Evolutionary conservation across 2,888 invertebrate genomes (phyloP).

Genomic region (Lepidocyrtinus sp.): DNA sequence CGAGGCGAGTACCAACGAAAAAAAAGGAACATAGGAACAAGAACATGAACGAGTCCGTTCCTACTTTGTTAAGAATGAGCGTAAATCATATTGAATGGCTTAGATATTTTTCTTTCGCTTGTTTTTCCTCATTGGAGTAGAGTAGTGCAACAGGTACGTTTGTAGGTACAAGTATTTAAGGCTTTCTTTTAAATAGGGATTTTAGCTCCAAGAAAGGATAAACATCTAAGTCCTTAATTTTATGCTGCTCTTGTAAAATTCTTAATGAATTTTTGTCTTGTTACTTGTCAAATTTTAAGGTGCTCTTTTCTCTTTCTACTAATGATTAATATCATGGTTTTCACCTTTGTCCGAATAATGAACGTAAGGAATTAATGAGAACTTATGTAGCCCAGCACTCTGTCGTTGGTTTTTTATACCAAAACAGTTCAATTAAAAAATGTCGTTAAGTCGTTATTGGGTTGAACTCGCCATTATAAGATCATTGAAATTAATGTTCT

Average conservation of each 20-base stretch:
- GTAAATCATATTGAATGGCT: neutral
- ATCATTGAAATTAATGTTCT: too few relatives aligned
- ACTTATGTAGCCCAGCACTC: neutral
- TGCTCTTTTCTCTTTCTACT: too few relatives aligned
- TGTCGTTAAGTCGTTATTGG: neutral
- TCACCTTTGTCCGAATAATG: neutral
- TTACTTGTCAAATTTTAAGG: too few relatives aligned
- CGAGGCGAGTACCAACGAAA: neutral
- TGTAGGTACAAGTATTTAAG: too few relatives aligned
- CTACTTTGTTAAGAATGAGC: neutral
- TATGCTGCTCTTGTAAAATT: too few relatives aligned
- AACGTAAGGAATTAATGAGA: neutral
- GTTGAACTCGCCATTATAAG: too few relatives aligned
- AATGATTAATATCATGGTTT: neutral
- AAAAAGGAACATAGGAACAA: neutral
- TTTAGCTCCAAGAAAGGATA: too few relatives aligned
- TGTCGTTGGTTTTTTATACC: neutral
- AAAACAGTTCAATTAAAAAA: neutral
- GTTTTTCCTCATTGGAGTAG: neutral
- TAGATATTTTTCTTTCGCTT: neutral
- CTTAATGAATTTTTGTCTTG: too few relatives aligned
- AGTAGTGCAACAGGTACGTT: neutral
- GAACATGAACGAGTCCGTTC: neutral
- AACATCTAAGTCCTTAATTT: too few relatives aligned
- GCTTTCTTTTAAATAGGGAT: too few relatives aligned